Base-by-base conservation (phyloP, 2,113 vertebrate genomes). In the Entomyzon cyanotis region DNA sequence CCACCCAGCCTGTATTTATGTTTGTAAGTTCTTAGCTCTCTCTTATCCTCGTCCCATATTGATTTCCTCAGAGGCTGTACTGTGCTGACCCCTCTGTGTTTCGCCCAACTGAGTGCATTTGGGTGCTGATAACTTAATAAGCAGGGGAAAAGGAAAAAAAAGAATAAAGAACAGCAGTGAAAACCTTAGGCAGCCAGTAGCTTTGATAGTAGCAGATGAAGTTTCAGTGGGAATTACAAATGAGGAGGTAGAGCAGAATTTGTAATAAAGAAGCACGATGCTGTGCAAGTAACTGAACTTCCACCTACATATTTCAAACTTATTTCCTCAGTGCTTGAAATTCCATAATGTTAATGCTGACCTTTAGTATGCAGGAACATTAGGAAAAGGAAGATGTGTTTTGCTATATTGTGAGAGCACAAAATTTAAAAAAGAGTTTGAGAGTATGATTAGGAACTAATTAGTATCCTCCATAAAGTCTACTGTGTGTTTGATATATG, bases 211-310 rank as follows among this genome's bases (percentile, higher is more conserved):
- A 91, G 60, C 39, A 74, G 75, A 65, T 65, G 71, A 92, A 83
- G 28, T 93, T 96, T 95, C 92, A 93, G 15, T 80, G 87, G 87
- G 94, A 95, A 94, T 96, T 95, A 87, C 73, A 92, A 81, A 92
- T 84, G 89, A 95, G 67, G 78, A 83, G 67, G 59, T 37, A 78
- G 78, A 93, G 84, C 67, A 83, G 87, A 95, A 95, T 96, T 88
- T 93, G 84, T 87, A 94, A 90, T 95, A 74, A 73, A 85, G 93
- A 80, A 55, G 35, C 63, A 60, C 4, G 5, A 31, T 3, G 2
- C 77, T 14, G 1, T 37, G 44, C 52, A 85, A 89, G 75, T 41
- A 69, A 44, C 67, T 93, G 82, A 87, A 83, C 67, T 87, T 82
- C 67, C 74, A 84, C 39, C 84, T 83, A 71, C 58, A 37, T 52